phyloP scores from a whole-genome alignment of 2,888 invertebrate genomes.

The Cabera pusaria region DNA sequence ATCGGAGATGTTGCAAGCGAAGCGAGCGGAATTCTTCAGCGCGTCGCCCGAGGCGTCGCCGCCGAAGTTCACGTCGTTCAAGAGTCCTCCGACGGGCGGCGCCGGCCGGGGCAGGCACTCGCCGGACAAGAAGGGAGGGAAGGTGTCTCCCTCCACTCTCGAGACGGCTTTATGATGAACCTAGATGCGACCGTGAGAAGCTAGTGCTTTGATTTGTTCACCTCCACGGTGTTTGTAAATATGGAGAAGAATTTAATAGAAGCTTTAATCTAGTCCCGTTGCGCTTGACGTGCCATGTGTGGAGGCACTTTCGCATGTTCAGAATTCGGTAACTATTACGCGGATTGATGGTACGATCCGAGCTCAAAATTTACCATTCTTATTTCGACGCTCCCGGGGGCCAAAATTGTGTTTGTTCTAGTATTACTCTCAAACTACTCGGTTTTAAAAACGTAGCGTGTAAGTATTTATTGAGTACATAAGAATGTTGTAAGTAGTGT shows the following conservation, averaged over 20 bases:
- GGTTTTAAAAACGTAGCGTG: slow-evolving; percentile 59
- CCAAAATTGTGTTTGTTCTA: slow-evolving; percentile 65
- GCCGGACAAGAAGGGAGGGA: slow-evolving; percentile 52
- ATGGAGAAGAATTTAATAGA: slow-evolving; percentile 70
- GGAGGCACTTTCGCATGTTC: slow-evolving; percentile 52
- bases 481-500: slow-evolving; percentile 63
- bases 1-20: slow-evolving; percentile 83
- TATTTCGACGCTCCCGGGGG: slow-evolving; percentile 65
- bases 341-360: slow-evolving; percentile 38
- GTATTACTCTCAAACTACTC: slow-evolving; percentile 57
- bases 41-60: slow-evolving; percentile 63
- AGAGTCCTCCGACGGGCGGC: slow-evolving; percentile 49
- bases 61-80: slow-evolving; percentile 69
- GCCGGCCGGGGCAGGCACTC: slow-evolving; percentile 54
- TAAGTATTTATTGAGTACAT: slow-evolving; percentile 81
- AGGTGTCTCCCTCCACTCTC: slow-evolving; percentile 76
- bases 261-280: slow-evolving; percentile 82
- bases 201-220: slow-evolving; percentile 59
- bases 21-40: slow-evolving; percentile 84
- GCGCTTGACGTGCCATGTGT: slow-evolving; percentile 70
- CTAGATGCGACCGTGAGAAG: slow-evolving; percentile 28
- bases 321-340: slow-evolving; percentile 51
- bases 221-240: slow-evolving; percentile 48
- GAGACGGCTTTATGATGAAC: slow-evolving; percentile 85
- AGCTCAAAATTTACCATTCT: slow-evolving; percentile 54